Evolutionary conservation across 2,113 vertebrate species (phyloP).

Genomic region (Scomber japonicus): DNA sequence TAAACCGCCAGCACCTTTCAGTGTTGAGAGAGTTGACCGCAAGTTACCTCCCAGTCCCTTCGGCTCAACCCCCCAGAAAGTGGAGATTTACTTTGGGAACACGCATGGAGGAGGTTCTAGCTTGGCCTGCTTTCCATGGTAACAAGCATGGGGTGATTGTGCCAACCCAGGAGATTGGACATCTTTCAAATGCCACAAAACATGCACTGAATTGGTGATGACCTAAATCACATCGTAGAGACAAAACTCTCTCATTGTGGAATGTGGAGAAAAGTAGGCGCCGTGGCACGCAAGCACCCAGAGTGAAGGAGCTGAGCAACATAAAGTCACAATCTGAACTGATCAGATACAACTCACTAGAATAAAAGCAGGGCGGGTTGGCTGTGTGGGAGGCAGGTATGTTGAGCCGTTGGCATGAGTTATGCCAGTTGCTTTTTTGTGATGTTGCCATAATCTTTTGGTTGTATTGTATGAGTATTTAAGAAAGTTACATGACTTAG

Average conservation of each 20-base stretch:
- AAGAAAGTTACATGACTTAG: too few species aligned
- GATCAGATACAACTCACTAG: constrained; percentile 1
- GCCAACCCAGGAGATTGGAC: constrained; percentile 82
- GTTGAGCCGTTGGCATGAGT: neutral
- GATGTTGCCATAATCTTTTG: too few species aligned
- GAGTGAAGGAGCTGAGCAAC: constrained; percentile 16
- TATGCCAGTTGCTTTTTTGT: neutral
- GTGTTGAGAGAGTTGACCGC: constrained; percentile 69
- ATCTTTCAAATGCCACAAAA: constrained; percentile 77
- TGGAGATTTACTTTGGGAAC: constrained; percentile 82
- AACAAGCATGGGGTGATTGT: constrained; percentile 83
- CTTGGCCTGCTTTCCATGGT: constrained; percentile 77
- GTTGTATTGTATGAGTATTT: neutral
- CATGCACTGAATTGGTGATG: constrained; percentile 75
- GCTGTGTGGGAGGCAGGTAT: neutral
- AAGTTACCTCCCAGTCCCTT: constrained; percentile 72
- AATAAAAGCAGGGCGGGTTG: neutral
- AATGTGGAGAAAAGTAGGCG: constrained; percentile 64
- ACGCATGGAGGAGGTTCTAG: constrained; percentile 74
- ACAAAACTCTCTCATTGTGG: constrained; percentile 73
- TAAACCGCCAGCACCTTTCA: constrained; percentile 24
- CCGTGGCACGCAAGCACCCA: constrained; percentile 50
- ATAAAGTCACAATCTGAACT: neutral
- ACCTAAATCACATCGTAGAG: constrained; percentile 77
- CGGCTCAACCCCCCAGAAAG: constrained; percentile 40